A percentile compares a stretch with the other conserved stretches of the same genome.
These are phyloP conservation scores for Leucosticte australis DNA, from an alignment of 2,113 vertebrate genomes.

Conservation along the genomic window DNA sequence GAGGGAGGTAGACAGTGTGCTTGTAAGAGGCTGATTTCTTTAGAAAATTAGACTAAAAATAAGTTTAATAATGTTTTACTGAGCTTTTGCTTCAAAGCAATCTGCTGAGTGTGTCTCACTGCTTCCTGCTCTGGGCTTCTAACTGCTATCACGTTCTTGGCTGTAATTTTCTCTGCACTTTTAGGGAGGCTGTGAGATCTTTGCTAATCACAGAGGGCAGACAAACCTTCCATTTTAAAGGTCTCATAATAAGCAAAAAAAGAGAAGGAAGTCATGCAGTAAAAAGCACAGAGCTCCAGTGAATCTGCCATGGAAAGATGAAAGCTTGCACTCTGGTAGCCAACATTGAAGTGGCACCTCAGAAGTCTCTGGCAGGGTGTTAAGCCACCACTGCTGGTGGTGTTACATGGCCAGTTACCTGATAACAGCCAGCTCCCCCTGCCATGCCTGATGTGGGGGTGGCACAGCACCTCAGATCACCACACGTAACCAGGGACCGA, in stretches of 20 bases:
- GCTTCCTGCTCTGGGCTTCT: neutral
- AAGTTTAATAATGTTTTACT: conserved; percentile 14
- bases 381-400: neutral
- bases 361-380: neutral
- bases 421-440: neutral
- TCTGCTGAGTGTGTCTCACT: neutral
- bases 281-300: neutral
- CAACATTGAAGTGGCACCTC: neutral
- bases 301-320: neutral
- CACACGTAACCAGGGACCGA: neutral
- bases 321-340: neutral
- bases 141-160: neutral
- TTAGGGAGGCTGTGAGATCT: neutral
- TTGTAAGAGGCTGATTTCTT: neutral
- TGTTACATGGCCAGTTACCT: neutral
- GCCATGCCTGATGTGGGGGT: rapidly evolving
- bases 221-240: neutral
- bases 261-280: neutral
- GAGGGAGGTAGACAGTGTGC: neutral
- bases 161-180: conserved; percentile 31
- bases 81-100: conserved; percentile 20
- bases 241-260: neutral
- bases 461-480: neutral
- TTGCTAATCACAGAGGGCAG: conserved; percentile 13
- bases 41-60: conserved; percentile 42